These are phyloP conservation scores for Ophion ventricosus DNA, from an alignment of 2,888 invertebrate genomes.

Conservation along the genomic window DNA sequence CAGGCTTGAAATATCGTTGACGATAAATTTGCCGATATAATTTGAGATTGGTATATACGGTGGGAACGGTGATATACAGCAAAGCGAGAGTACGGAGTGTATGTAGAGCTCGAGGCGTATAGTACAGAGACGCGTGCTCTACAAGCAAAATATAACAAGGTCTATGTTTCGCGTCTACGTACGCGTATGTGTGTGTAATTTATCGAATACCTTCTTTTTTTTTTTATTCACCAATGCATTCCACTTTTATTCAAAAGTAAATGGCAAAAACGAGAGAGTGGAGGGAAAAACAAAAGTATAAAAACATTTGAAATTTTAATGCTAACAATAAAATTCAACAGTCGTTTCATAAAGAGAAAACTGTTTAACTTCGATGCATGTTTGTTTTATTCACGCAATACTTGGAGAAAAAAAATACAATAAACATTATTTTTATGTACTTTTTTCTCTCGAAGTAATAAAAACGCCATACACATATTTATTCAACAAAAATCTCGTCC, in stretches of 20 bases:
- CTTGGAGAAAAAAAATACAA: too few species aligned
- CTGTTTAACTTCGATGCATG: too few species aligned
- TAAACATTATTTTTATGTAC: too few species aligned
- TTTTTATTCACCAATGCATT: neutral
- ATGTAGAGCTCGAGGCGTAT: slow-evolving; percentile 38
- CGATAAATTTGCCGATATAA: slow-evolving; percentile 67
- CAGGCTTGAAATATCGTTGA: slow-evolving; percentile 61
- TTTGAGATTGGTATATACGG: slow-evolving; percentile 59
- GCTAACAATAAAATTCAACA: too few species aligned
- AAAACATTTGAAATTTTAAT: too few species aligned
- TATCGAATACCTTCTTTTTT: slow-evolving; percentile 1
- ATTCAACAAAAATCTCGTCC: too few species aligned
- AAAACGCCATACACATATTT: too few species aligned
- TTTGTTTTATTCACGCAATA: too few species aligned
- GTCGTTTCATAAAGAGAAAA: too few species aligned
- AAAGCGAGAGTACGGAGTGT: slow-evolving; percentile 29
- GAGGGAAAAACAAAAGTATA: neutral
- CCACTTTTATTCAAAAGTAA: neutral
- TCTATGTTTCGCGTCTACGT: slow-evolving; percentile 12
- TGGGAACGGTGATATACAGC: slow-evolving; percentile 19
- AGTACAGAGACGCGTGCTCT: slow-evolving; percentile 38
- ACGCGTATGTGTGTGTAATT: slow-evolving; percentile 27
- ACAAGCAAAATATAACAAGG: slow-evolving; percentile 46
- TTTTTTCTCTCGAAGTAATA: too few species aligned
- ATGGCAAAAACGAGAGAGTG: neutral